Evolutionary conservation across 2,888 invertebrate species (phyloP), one percentile per base, ranked within the genome.

Genomic region (Linnaemya vulpina): DNA sequence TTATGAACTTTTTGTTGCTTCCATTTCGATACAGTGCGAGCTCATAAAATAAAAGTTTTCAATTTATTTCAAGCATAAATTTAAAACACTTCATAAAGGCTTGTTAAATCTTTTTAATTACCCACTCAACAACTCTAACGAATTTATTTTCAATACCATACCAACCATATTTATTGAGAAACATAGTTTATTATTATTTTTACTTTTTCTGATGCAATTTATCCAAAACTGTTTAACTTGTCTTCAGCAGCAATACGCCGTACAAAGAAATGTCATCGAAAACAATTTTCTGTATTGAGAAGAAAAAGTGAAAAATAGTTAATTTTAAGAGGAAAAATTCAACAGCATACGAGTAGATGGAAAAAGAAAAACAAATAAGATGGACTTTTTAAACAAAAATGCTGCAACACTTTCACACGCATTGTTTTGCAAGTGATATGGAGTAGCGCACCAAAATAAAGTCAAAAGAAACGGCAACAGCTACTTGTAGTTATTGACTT

Each of bases 401-500:
- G 46, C 15, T 75, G 60, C 67, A 81, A 81, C 75, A 81, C 74
- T 74, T 81, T 81, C 74, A 81, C 80, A 80, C 67, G 49, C 67
- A 80, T 80, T 74, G 58, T 68, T 75, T 22, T n/a, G 35, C 17
- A 15, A 20, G 35, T 76, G 35, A 15, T 38, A 58, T 67, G 55
- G 46, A 20, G 13, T 53, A 65, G 13, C n/a, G n/a, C 11, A 9
- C 51, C 51, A 71, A 55, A 67, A 55, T 78, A 35, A 53, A 49
- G 30, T n/a, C 62, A 38, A 70, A 63, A 53, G 70, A 30, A 30
- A n/a, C 38, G 62, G 40, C 30, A 55, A 10, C 38, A 20, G 22
- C 38, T 49, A 8, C 9, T 49, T 60, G 15, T 10, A 30, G 35
- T 65, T 49, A 11, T 30, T 30, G 5, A 30, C 30, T 30, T 30